These are phyloP conservation scores for Conopomorpha cramerella DNA, from an alignment of 1,140 invertebrate genomes.

Conservation along the genomic window DNA sequence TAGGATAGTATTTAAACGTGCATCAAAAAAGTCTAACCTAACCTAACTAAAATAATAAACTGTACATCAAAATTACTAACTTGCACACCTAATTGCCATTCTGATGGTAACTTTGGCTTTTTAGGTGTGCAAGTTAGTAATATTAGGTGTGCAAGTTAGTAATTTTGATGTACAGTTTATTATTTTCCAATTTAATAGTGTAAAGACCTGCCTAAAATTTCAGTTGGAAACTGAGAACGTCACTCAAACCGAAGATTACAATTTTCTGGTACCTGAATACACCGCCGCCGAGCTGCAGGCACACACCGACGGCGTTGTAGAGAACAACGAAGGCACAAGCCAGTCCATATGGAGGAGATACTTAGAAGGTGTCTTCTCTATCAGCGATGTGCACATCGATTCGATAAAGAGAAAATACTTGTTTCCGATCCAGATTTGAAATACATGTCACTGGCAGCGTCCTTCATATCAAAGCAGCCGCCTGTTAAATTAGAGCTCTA, in stretches of 20 bases:
- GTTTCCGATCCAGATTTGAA: constrained; percentile 64
- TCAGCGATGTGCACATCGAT: too few relatives aligned
- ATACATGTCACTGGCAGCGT: constrained; percentile 64
- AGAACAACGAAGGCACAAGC: constrained; percentile 49
- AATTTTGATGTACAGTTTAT: too few relatives aligned
- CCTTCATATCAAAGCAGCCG: constrained; percentile 60
- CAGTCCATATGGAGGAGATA: constrained; percentile 66
- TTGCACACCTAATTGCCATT: too few relatives aligned
- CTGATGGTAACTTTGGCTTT: too few relatives aligned
- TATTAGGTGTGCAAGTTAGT: too few relatives aligned
- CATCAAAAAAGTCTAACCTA: too few relatives aligned
- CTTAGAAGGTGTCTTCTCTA: constrained; percentile 64
- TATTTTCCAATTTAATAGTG: too few relatives aligned
- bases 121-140: too few relatives aligned
- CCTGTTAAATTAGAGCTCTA: constrained; percentile 65
- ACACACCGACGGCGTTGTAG: constrained; percentile 62
- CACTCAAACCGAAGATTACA: constrained; percentile 47
- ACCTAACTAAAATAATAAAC: too few relatives aligned
- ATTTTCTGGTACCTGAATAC: constrained; percentile 61
- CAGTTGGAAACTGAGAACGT: constrained; percentile 60
- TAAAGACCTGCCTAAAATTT: too few relatives aligned
- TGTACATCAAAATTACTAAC: too few relatives aligned
- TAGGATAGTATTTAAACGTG: too few relatives aligned
- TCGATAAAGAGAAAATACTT: constrained; percentile 61
- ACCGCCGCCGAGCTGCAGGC: constrained; percentile 65